Evolutionary conservation across 2,888 invertebrate species (phyloP).

Genomic region (Mesorhabditis spiculigera): DNA sequence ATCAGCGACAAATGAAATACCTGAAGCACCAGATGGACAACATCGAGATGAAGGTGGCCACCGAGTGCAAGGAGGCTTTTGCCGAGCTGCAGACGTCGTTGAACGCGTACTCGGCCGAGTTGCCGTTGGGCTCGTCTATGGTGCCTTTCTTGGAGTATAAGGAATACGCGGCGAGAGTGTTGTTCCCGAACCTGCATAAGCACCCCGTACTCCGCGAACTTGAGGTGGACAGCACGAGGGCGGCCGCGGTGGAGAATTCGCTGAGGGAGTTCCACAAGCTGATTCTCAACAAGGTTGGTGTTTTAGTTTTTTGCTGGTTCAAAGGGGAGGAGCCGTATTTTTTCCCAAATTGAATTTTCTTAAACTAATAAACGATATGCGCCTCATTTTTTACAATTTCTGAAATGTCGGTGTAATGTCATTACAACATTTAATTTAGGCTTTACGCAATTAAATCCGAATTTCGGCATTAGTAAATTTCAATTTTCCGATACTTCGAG

Average conservation of each 20-base stretch:
- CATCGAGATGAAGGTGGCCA: constrained; percentile 58
- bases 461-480: too few relatives aligned
- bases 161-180: constrained; percentile 36
- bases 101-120: constrained; percentile 67
- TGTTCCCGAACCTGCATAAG: constrained; percentile 71
- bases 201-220: constrained; percentile 76
- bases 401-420: too few relatives aligned
- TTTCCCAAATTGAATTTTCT: too few relatives aligned
- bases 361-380: too few relatives aligned
- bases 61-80: constrained; percentile 71
- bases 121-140: constrained; percentile 61
- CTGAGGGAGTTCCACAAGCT: constrained; percentile 87
- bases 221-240: constrained; percentile 58
- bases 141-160: constrained; percentile 97
- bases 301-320: too few relatives aligned
- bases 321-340: too few relatives aligned
- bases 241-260: constrained; percentile 77
- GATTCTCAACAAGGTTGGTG: constrained; percentile 79
- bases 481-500: too few relatives aligned
- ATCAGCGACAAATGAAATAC: constrained; percentile 89
- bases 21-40: constrained; percentile 80
- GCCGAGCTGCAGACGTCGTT: constrained; percentile 98
- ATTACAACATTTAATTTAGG: too few relatives aligned
- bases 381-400: too few relatives aligned
- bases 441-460: too few relatives aligned